Percentiles rank a stretch among this genome's conserved stretches.
Evolutionary conservation across 2,888 invertebrate species (phyloP).

Genomic region (Sussaba pulchella): DNA sequence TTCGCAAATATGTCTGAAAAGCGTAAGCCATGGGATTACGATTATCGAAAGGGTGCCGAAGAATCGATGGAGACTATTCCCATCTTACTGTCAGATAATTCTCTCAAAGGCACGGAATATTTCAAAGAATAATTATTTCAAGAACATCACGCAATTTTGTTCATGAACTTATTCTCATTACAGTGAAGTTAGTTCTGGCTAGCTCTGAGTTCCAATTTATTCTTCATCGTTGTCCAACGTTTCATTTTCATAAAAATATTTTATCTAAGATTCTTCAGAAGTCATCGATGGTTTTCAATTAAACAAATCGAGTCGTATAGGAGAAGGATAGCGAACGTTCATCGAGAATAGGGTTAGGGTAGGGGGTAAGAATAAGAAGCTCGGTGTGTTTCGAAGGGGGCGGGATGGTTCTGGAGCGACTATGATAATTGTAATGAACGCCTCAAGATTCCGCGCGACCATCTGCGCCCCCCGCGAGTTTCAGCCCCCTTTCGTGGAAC

Average conservation of each 20-base stretch:
- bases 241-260: no score
- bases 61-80: slow-evolving; percentile 45
- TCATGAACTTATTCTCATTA: no score
- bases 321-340: slow-evolving; percentile 17
- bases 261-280: no score
- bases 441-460: slow-evolving; percentile 82
- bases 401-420: slow-evolving; percentile 79
- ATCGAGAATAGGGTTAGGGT: background rate
- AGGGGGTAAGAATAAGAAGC: slow-evolving; percentile 43
- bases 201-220: no score
- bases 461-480: slow-evolving; percentile 80
- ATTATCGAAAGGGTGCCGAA: slow-evolving; percentile 48
- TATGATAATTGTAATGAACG: slow-evolving; percentile 84
- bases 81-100: background rate
- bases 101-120: background rate
- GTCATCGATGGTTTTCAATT: slow-evolving; percentile 23
- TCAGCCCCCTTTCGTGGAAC: slow-evolving; percentile 53
- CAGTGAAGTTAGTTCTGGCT: no score
- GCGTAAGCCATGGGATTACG: slow-evolving; percentile 65
- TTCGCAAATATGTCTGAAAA: slow-evolving; percentile 57
- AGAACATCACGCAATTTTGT: no score
- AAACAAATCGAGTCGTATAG: slow-evolving; percentile 41
- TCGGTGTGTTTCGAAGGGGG: slow-evolving; percentile 45
- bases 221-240: no score
- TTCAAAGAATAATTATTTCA: no score